Base-by-base conservation (phyloP, 2,888 invertebrate species). In the Nephrocerus scutellatus region DNA sequence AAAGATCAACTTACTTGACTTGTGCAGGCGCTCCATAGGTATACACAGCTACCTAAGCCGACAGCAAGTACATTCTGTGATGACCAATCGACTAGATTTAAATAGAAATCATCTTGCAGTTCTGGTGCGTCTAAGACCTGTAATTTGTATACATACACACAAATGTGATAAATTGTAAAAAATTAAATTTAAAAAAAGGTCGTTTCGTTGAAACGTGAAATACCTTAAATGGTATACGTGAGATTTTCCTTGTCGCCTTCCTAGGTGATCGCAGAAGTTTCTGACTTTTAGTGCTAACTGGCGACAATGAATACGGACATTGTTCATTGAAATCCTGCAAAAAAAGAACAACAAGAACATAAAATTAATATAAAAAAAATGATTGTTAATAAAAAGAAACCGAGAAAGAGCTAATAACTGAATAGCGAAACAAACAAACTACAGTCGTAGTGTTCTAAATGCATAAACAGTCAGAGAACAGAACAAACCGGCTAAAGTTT, bases 31-130 rank as follows among this genome's bases (percentile, higher is more conserved):
- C 93, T 96, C 98, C 98, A 98, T 43, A 98, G 72, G 67, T 98
- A 98, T 1, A 98, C 98, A 66, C 96, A 96, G 58, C 91, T 91
- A 21, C 95, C 95, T 14, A 99, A 74, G 0, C 97, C 98, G 4
- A 98, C 98, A 63, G 95, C 93, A 44, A 98, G 79, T 22, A 98
- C 92, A 70, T 99, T 99, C 70, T 93, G 93, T 35, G 95, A 90
- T 5, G 96, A 96, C 98, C 98, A 98, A 68, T 98, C 98, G 22
- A 99, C 97, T 46, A 99, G 77, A 71, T 99, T 98, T 52, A 99
- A 72, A 67, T 96, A 96, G 74, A 98, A 99, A 72, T 99, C 98
- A 70, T 99, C 98, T 71, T 97, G 68, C 40, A 68, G 50, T 41
- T 68, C 68, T 13, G 68, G 66, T 16, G 66, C 68, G 53, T 66